Conservation (phyloP, 1,140 invertebrate species). For the Drosophila triauraria region DNA sequence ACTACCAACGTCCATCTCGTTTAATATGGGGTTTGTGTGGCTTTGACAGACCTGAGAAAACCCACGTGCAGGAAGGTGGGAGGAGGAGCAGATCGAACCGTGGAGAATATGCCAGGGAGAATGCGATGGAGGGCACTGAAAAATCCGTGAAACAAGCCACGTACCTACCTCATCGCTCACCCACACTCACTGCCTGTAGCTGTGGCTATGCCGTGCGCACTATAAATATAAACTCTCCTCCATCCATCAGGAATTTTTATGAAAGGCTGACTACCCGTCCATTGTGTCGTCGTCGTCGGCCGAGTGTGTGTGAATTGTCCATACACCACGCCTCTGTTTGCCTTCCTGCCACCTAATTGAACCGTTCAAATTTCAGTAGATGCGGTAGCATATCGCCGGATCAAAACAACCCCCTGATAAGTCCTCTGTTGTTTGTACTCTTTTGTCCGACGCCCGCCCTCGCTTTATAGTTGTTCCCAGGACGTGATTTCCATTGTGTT, state of each 20-base stretch:
- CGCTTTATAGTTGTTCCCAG: conserved; percentile 22
- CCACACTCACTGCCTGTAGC: conserved; percentile 6
- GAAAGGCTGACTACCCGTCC: conserved; percentile 20
- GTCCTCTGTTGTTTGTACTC: conserved; percentile 9
- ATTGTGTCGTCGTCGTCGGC: conserved; percentile 9
- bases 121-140: not conserved
- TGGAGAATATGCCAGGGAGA: conserved; percentile 14
- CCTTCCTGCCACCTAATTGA: conserved; percentile 57
- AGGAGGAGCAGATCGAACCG: not conserved
- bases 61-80: not conserved
- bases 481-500: conserved; percentile 21
- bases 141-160: conserved; percentile 31
- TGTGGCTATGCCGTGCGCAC: conserved; percentile 1
- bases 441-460: not conserved
- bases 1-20: conserved; percentile 6
- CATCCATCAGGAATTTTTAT: conserved; percentile 31
- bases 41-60: conserved; percentile 45
- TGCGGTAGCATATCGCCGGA: conserved; percentile 7
- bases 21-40: conserved; percentile 41
- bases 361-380: conserved; percentile 52
- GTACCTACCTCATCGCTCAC: conserved; percentile 40
- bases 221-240: conserved; percentile 30
- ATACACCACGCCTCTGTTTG: conserved; percentile 29
- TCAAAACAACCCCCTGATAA: conserved; percentile 29
- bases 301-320: conserved; percentile 11